Base-by-base conservation (phyloP, 2,888 invertebrate species). In the Agonopterix subpropinquella region DNA sequence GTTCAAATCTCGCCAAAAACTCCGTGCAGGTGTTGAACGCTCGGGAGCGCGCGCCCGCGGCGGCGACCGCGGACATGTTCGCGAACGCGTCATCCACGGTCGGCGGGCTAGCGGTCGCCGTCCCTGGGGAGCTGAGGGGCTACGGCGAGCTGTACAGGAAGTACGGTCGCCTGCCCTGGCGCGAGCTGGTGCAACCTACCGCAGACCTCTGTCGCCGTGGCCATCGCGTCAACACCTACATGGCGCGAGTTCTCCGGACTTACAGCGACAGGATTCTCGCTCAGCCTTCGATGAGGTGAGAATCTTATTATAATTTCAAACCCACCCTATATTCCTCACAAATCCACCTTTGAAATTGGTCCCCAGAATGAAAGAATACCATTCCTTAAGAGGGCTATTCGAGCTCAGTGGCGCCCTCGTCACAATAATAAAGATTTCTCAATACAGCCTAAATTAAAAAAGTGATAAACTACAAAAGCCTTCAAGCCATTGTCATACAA, bases 41-140 rank as follows among this genome's bases (percentile, higher is more conserved):
- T 0, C 89, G 96, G 52, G 96, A 96, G 87, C 83, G 90, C 0
- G 96, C 96, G 0, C 96, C 97, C 0, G 74, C 73, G 1, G 89
- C 80, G 0, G 92, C 97, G 0, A 80, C 86, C 8, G 73, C 78
- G 64, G 78, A 92, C 54, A 96, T 96, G 96, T 96, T 89, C 73
- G 67, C 84, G 3, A 77, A 79, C 67, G 79, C 85, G 3, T 89
- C 89, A 1, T 80, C 86, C 4, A 79, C 74, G 48, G 71, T 77
- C 85, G 93, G 93, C 57, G 93, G 92, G 0, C 78, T 92, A 59
- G 91, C 96, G 0, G 91, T 95, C 10, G 98, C 93, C 10, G 94
- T 98, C n/a, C 98, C 98, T 0, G 97, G 97, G 8, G 98, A 98
- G 79, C 76, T 98, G 11, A 85, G 91, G 49, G 98, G 98, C 1